Evolutionary conservation across 2,113 vertebrate genomes (phyloP).

Genomic region (Bos javanicus): DNA sequence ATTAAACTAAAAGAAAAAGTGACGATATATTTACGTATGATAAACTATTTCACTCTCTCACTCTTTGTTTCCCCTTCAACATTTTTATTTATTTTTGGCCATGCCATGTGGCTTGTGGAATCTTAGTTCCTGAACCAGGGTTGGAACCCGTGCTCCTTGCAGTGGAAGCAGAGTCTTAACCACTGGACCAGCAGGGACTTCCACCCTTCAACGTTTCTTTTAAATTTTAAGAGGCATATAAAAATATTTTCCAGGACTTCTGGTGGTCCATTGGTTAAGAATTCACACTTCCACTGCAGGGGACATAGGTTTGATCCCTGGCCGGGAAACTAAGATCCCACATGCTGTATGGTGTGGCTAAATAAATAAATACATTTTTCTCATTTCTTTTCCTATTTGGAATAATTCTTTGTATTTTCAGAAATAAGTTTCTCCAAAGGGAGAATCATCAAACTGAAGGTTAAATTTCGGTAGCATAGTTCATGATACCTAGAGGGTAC

Average conservation of each 20-base stretch:
- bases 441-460: background rate
- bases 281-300: background rate
- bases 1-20: slow-evolving; percentile 18
- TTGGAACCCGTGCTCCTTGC: background rate
- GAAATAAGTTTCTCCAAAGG: background rate
- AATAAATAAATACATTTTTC: background rate
- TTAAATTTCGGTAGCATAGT: background rate
- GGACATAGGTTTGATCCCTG: background rate
- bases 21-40: background rate
- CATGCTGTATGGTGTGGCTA: background rate
- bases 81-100: background rate
- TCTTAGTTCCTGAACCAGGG: background rate
- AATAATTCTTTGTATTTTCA: background rate
- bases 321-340: background rate
- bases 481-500: background rate
- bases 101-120: background rate
- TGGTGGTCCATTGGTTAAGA: background rate
- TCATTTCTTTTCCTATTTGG: background rate
- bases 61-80: background rate
- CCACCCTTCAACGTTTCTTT: background rate
- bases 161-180: background rate
- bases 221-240: background rate
- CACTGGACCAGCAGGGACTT: background rate
- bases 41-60: background rate
- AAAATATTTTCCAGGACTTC: background rate